Evolutionary conservation across 2,888 invertebrate genomes (phyloP).

Genomic region (Tetragonula carbonaria): DNA sequence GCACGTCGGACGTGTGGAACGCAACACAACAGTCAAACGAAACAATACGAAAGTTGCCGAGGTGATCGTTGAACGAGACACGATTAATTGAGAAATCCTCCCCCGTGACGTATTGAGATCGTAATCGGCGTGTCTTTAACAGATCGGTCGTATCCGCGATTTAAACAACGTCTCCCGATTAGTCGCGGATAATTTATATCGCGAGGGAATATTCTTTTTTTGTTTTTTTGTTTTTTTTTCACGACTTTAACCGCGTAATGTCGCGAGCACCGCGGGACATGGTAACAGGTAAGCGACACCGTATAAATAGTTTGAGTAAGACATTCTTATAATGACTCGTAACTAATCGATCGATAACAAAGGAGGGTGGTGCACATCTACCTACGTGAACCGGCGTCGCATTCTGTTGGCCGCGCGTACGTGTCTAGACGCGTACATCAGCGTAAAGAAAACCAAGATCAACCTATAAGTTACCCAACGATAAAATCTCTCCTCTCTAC

Average conservation of each 20-base stretch:
- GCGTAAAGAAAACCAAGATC: conserved; percentile 46
- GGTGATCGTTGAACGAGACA: not conserved
- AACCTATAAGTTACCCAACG: conserved; percentile 48
- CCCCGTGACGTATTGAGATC: not conserved
- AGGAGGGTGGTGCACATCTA: conserved; percentile 42
- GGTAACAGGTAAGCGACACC: conserved; percentile 28
- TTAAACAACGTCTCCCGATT: not conserved
- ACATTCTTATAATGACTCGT: conserved; percentile 48
- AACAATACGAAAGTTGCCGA: not conserved
- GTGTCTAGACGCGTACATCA: conserved; percentile 40
- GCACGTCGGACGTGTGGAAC: conserved; percentile 1
- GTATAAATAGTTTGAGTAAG: conserved; percentile 36
- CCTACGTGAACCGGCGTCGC: conserved; percentile 42
- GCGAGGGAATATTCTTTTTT: not conserved
- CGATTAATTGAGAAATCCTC: not conserved
- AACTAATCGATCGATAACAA: conserved; percentile 60
- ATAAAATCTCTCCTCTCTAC: conserved; percentile 56
- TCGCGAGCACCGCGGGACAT: conserved; percentile 1
- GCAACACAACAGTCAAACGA: not conserved
- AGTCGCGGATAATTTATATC: conserved; percentile 18
- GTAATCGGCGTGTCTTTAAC: not conserved
- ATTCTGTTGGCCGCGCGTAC: conserved; percentile 16
- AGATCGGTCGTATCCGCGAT: not conserved
- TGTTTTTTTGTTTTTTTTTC: no score
- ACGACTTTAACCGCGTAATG: conserved; percentile 4